phyloP scores from a whole-genome alignment of 2,113 vertebrate species.

The Eulemur rufifrons region DNA sequence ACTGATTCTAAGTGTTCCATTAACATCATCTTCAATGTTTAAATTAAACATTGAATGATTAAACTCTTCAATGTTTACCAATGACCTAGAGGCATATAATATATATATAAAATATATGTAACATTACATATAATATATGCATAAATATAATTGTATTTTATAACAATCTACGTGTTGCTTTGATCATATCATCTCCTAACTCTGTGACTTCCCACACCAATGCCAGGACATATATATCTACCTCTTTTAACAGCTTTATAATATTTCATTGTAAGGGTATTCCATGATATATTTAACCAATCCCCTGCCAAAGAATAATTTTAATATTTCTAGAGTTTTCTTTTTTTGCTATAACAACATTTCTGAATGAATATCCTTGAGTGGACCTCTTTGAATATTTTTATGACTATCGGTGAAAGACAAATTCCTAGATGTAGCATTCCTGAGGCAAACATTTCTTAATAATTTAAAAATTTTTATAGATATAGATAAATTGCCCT shows the following conservation, averaged over 20 bases:
- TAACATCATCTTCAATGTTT: not conserved
- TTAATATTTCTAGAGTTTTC: not conserved
- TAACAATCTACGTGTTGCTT: not conserved
- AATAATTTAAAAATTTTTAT: not conserved
- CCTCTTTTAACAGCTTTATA: not conserved
- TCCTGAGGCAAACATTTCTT: not conserved
- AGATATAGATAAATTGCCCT: not conserved
- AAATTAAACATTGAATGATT: not conserved
- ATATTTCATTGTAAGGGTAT: not conserved
- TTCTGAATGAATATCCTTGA: not conserved
- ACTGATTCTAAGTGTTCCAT: not conserved
- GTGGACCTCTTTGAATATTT: not conserved
- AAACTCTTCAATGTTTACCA: not conserved
- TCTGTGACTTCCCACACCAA: not conserved
- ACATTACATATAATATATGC: no score
- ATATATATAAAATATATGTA: no score
- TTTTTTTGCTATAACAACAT: not conserved
- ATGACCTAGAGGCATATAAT: not conserved
- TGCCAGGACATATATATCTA: not conserved
- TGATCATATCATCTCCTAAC: not conserved
- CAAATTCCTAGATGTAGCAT: not conserved
- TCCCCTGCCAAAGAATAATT: not conserved
- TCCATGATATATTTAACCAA: not conserved
- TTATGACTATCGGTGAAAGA: not conserved
- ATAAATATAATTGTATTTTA: not conserved